Conservation (phyloP, 1,140 invertebrate species). For the Pogonomyrmex barbatus region DNA sequence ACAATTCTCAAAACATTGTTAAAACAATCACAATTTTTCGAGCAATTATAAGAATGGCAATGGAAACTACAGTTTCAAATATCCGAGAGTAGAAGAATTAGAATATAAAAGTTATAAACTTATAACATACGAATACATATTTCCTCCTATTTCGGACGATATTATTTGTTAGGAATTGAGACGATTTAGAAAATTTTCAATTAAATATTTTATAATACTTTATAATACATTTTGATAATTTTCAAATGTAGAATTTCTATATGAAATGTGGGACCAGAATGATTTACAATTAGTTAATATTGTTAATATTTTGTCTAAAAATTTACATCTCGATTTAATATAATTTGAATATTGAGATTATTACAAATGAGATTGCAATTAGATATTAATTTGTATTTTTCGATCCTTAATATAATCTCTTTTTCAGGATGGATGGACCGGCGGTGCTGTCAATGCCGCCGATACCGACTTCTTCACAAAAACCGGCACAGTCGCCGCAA, state of each 20-base stretch:
- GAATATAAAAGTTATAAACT: not conserved
- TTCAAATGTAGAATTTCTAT: not conserved
- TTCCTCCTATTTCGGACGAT: not conserved
- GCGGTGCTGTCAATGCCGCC: constrained; percentile 80
- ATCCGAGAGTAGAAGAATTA: not conserved
- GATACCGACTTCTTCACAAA: constrained; percentile 73
- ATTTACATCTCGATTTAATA: constrained; percentile 2
- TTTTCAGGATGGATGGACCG: constrained; percentile 82
- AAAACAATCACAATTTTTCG: constrained; percentile 30
- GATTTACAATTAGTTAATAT: not conserved
- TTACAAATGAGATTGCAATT: constrained; percentile 7
- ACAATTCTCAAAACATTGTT: constrained; percentile 51
- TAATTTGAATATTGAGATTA: not conserved
- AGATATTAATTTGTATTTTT: not conserved
- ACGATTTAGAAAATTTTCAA: not conserved
- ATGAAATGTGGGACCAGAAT: not conserved
- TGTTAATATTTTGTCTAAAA: not conserved
- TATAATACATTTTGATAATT: not conserved
- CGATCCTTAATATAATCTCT: constrained; percentile 17
- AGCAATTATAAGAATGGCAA: constrained; percentile 9
- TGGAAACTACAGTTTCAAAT: not conserved
- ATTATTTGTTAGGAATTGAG: not conserved
- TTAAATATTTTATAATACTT: not conserved
- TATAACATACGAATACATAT: not conserved
- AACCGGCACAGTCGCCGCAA: constrained; percentile 79